Base-by-base conservation (phyloP, 2,888 invertebrate genomes). In the Apamea anceps region DNA sequence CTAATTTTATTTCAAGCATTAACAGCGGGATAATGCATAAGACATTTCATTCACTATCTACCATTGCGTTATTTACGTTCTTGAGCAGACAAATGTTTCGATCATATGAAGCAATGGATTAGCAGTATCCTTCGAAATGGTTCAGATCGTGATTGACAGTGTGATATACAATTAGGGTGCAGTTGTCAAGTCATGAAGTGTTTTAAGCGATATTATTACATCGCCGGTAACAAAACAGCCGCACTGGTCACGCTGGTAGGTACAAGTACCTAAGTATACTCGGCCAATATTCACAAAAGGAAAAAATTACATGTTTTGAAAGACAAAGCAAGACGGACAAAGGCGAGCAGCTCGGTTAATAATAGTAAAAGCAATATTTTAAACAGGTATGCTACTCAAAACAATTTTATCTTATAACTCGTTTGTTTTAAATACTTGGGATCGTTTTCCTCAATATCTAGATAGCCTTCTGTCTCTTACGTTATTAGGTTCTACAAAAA, bases 241-340 rank as follows among this genome's bases (percentile, higher is more conserved):
- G 37, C 37, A 37, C 37, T 5, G 37, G 6, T 37, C 37, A 37
- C 5, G 37, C 37, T 5, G 5, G 37, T 0, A 42, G 7, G 42
- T 42, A 42, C 42, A 0, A 37, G 37, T 37, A n/a, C n/a, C n/a
- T n/a, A 37, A 37, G 42, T 7, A 42, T 42, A 45, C 48, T 54
- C 1, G 51, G 32, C 25, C 12, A 54, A 74, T 51, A 62, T 81
- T 67, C 21, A 2, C n/a, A 74, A 5, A 10, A 83, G 37, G 68
- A 81, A 77, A 62, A 83, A 60, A 42, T 70, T 8, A 48, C 6
- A 51, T 63, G 28, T 42, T 57, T 48, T 18, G 6, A 8, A 82
- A 54, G 3, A 80, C 66, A 73, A 80, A 73, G 18, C n/a, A n/a
- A 51, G 18, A 6, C 21, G 45, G 21, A 74, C 67, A 68, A 81